A percentile compares a stretch with the other conserved stretches of the same genome.
Conservation (phyloP, 2,113 vertebrate genomes). For the Paralichthys olivaceus region DNA sequence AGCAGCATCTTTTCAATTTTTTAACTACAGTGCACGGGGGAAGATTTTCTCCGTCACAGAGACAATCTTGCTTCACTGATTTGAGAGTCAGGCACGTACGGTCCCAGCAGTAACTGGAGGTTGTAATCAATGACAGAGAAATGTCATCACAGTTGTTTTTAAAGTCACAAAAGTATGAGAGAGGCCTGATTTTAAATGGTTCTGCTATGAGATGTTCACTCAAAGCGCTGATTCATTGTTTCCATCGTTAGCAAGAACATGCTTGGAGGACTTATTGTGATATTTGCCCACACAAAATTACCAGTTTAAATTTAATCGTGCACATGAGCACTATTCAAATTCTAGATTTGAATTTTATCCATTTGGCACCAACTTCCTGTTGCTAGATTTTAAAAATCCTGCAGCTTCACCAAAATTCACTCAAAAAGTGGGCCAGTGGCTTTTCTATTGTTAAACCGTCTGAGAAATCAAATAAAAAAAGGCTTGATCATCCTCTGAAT, state of each 20-base stretch:
- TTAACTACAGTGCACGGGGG: background rate
- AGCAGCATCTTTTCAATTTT: background rate
- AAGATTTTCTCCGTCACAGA: too few relatives aligned
- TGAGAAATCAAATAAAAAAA: conserved; percentile 27
- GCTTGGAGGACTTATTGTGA: too few relatives aligned
- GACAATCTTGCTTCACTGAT: conserved; percentile 13
- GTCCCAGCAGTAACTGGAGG: conserved; percentile 4
- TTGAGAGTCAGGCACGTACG: conserved; percentile 19
- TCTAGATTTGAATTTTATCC: background rate
- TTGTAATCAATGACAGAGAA: background rate
- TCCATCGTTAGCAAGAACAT: too few relatives aligned
- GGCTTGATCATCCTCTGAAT: conserved; percentile 16
- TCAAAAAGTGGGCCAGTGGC: conserved; percentile 8
- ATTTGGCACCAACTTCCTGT: background rate
- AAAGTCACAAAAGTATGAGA: background rate
- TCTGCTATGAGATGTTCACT: background rate
- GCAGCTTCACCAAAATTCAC: conserved; percentile 14
- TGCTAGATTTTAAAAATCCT: background rate
- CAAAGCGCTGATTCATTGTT: too few relatives aligned
- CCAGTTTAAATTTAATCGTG: background rate
- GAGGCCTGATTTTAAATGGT: background rate
- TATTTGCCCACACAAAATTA: too few relatives aligned
- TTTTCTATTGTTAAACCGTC: conserved; percentile 23
- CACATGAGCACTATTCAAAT: background rate
- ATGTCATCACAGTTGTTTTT: background rate